Evolutionary conservation across 1,140 invertebrate genomes (phyloP), one percentile per base, ranked within the genome.

Genomic region (Stegodyphus dumicola): DNA sequence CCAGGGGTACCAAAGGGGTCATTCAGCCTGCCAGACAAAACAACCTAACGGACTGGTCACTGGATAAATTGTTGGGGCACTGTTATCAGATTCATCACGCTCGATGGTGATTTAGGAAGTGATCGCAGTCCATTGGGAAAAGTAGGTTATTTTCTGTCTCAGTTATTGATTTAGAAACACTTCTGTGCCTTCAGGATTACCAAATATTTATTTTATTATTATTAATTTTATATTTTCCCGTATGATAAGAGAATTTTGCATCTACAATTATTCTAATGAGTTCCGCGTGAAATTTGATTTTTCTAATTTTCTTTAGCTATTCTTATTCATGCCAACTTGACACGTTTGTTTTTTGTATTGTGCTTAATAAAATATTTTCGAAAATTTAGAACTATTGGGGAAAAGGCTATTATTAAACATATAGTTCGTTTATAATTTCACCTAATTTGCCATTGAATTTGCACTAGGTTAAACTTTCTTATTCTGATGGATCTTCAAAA

Each of bases 51-150:
- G 54, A 64, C 81, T 66, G 74, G 53, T 60, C 65, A 85, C 56
- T 69, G 81, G 74, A 85, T 85, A 85, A 85, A 85, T 85, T 69
- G 81, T 54, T 6, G 56, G 54, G 79, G 70, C 79, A 70, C 79
- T 74, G 79, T 85, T 85, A 85, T 85, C 81, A 65, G 81, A 85
- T 85, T 85, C 73, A 85, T 85, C 81, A 85, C 73, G 73, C 80
- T 64, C 52, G 80, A 83, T 83, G 54, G 80, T 75, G 60, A 80
- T 80, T 80, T 80, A 80, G 78, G 67, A 69, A 60, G 71, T 60
- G 69, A 18, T 33, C 33, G n/a, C 0, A 17, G 65, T 13, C 15
- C 5, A 60, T 15, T 9, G 15, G 15, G 2, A 60, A 60, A 60
- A 15, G 56, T 9, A 9, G 15, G 56, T 5, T 60, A 60, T 33